A percentile compares a stretch with the other conserved stretches of the same genome.
Conservation (phyloP, 2,888 invertebrate genomes). For the Drosophila emarginata region DNA sequence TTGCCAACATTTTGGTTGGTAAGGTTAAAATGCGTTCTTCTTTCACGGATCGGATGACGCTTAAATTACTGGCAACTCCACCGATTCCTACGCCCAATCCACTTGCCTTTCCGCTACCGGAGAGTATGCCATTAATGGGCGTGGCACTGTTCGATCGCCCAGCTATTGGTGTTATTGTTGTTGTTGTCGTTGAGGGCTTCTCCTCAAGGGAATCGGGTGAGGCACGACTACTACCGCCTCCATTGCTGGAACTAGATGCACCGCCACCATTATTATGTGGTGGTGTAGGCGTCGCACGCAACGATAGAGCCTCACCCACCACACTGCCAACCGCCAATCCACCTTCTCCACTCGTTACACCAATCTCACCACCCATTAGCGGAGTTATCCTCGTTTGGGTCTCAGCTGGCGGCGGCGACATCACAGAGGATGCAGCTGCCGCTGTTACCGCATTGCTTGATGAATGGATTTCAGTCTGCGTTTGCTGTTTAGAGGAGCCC, state of each 20-base stretch:
- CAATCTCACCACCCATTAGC: conserved; percentile 37
- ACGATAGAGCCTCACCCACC: conserved; percentile 44
- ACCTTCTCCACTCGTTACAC: background rate
- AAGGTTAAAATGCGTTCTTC: conserved; percentile 81
- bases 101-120: conserved; percentile 37
- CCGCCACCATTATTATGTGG: conserved; percentile 80
- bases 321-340: conserved; percentile 16
- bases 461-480: conserved; percentile 80
- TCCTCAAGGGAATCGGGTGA: conserved; percentile 82
- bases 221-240: conserved; percentile 80
- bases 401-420: conserved; percentile 78
- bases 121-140: conserved; percentile 73
- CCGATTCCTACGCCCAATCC: conserved; percentile 14
- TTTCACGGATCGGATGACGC: conserved; percentile 82
- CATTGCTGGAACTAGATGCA: conserved; percentile 76
- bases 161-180: conserved; percentile 14
- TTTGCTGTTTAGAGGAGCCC: conserved; percentile 51
- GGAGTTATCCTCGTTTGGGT: conserved; percentile 50
- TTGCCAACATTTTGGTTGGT: conserved; percentile 80
- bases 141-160: conserved; percentile 47
- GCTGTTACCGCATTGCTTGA: conserved; percentile 74
- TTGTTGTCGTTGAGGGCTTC: conserved; percentile 79
- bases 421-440: conserved; percentile 75
- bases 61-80: conserved; percentile 65
- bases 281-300: conserved; percentile 76